A percentile compares a stretch with the other conserved stretches of the same genome.
These are phyloP conservation scores for Danionella cerebrum DNA, from an alignment of 2,113 vertebrate genomes.

Conservation along the genomic window DNA sequence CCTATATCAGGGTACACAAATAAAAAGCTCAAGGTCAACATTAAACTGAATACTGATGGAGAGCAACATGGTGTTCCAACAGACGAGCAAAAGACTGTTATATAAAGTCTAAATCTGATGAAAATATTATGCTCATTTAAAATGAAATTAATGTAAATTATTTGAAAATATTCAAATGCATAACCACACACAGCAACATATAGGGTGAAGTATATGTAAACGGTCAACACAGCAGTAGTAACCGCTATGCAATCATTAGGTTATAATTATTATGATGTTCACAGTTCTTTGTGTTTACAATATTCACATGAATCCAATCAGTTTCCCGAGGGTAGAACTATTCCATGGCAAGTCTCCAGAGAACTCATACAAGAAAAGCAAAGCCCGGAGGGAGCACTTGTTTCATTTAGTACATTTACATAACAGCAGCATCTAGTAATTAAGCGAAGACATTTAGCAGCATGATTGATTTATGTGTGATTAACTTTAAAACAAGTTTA, in stretches of 20 bases:
- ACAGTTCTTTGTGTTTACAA: neutral
- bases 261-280: neutral
- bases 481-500: neutral
- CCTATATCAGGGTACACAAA: no score
- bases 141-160: no score
- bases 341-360: neutral
- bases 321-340: neutral
- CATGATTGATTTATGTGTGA: neutral
- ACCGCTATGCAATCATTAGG: neutral
- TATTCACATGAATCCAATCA: neutral
- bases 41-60: no score
- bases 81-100: no score
- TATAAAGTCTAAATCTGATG: no score
- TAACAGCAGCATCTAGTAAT: neutral
- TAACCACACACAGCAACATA: no score
- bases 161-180: no score
- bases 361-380: neutral
- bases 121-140: no score
- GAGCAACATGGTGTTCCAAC: no score
- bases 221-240: no score
- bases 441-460: neutral
- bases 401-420: neutral
- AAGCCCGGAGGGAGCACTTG: neutral
- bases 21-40: no score
- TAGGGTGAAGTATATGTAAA: no score